Evolutionary conservation across 35 echinoderm and acorn worm species (phyloP).

Genomic region (Lytechinus variegatus): DNA sequence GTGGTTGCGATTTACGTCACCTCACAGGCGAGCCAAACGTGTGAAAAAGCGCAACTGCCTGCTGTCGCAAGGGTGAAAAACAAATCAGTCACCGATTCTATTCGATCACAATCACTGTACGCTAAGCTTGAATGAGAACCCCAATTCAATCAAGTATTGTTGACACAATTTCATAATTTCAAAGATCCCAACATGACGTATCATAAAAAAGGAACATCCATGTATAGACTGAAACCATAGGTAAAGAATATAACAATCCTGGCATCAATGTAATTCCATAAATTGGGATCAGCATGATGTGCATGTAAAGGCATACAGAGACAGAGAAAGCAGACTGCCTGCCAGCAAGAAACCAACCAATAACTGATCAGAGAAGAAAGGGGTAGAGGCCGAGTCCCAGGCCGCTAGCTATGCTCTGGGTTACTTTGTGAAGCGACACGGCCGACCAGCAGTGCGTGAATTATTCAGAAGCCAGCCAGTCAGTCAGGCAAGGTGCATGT

Average conservation of each 20-base stretch:
- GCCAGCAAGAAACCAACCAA: constrained; percentile 22
- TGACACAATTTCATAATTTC: not conserved
- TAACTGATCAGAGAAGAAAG: not conserved
- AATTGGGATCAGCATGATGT: not conserved
- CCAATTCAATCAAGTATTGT: not conserved
- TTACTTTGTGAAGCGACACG: constrained; percentile 36
- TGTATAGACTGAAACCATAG: not conserved
- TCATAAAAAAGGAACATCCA: not conserved
- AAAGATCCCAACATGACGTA: not conserved
- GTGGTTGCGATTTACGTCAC: not conserved
- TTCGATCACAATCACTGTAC: not conserved
- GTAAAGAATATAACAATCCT: not conserved
- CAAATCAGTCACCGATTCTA: not conserved
- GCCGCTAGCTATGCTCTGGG: constrained; percentile 27
- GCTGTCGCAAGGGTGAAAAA: not conserved
- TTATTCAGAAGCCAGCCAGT: constrained; percentile 30
- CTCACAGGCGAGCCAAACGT: not conserved
- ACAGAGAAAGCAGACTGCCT: constrained; percentile 6
- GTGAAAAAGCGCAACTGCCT: not conserved
- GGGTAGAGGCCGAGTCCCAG: not conserved
- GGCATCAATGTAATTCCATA: not conserved
- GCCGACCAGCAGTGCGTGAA: not conserved
- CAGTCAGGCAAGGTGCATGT: not conserved
- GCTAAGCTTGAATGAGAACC: not conserved
- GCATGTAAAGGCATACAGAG: not conserved